Percentiles rank a stretch among this genome's conserved stretches.
phyloP scores from a whole-genome alignment of 2,888 invertebrate genomes.

The Coecobrya sp. region DNA sequence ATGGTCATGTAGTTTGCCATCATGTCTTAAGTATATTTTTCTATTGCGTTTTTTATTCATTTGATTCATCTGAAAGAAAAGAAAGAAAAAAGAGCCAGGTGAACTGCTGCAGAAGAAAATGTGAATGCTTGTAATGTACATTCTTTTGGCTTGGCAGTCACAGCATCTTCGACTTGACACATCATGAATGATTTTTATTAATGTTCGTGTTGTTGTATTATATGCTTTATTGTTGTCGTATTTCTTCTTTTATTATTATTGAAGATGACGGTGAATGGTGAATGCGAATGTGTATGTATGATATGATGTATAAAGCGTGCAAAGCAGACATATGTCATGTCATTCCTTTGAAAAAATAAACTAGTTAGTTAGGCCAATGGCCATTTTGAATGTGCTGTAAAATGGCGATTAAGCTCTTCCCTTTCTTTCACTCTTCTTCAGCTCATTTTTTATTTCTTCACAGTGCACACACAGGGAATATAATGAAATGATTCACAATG shows the following conservation, averaged over 20 bases:
- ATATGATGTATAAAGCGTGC: constrained; percentile 74
- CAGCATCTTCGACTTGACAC: constrained; percentile 77
- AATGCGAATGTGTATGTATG: constrained; percentile 26
- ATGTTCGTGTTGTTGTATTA: constrained; percentile 70
- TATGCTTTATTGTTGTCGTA: constrained; percentile 72
- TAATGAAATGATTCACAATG: constrained; percentile 27
- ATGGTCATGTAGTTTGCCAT: constrained; percentile 49
- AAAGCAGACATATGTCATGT: constrained; percentile 69
- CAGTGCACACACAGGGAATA: neutral
- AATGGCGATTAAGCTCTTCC: constrained; percentile 80
- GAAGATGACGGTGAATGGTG: constrained; percentile 59
- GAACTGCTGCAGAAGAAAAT: constrained; percentile 29
- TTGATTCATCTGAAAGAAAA: constrained; percentile 33
- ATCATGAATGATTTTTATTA: constrained; percentile 79
- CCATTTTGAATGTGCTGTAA: constrained; percentile 81
- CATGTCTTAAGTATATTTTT: constrained; percentile 54
- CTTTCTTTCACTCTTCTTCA: constrained; percentile 66
- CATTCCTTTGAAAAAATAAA: constrained; percentile 38
- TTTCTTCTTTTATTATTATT: constrained; percentile 65
- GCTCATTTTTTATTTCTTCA: constrained; percentile 67
- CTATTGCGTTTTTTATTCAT: constrained; percentile 35
- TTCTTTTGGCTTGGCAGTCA: constrained; percentile 69
- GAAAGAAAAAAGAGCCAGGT: constrained; percentile 55
- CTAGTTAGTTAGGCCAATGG: constrained; percentile 72
- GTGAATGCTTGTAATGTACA: neutral